Conservation (phyloP, 2,113 vertebrate genomes). For the Seriola rivoliana region DNA sequence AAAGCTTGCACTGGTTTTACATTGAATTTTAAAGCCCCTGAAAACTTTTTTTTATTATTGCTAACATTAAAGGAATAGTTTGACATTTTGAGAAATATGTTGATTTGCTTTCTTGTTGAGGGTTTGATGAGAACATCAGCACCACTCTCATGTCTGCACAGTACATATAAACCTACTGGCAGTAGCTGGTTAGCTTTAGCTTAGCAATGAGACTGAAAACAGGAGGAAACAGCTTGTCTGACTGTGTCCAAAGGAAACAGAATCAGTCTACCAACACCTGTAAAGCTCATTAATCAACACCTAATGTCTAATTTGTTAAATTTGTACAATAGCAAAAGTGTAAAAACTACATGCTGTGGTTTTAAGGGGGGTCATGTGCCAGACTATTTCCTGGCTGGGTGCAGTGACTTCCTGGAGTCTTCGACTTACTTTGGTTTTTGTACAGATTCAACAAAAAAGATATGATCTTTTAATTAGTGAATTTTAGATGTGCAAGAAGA, state of each 20-base stretch:
- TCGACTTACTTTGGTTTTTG: too few species aligned
- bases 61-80: not conserved
- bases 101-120: not conserved
- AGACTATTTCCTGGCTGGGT: too few species aligned
- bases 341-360: too few species aligned
- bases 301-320: too few species aligned
- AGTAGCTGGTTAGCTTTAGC: not conserved
- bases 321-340: too few species aligned
- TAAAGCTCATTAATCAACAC: too few species aligned
- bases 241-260: not conserved
- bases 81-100: not conserved
- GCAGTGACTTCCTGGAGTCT: too few species aligned
- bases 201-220: conserved; percentile 12
- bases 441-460: too few species aligned
- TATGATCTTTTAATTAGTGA: too few species aligned
- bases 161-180: too few species aligned
- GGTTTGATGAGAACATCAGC: not conserved
- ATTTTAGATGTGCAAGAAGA: not conserved
- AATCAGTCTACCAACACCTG: too few species aligned
- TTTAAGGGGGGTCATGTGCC: too few species aligned
- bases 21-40: not conserved
- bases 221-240: not conserved
- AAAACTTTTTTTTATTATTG: not conserved
- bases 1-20: not conserved
- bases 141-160: not conserved